Evolutionary conservation across 2,113 vertebrate species (phyloP).

Genomic region (Prolemur simus): DNA sequence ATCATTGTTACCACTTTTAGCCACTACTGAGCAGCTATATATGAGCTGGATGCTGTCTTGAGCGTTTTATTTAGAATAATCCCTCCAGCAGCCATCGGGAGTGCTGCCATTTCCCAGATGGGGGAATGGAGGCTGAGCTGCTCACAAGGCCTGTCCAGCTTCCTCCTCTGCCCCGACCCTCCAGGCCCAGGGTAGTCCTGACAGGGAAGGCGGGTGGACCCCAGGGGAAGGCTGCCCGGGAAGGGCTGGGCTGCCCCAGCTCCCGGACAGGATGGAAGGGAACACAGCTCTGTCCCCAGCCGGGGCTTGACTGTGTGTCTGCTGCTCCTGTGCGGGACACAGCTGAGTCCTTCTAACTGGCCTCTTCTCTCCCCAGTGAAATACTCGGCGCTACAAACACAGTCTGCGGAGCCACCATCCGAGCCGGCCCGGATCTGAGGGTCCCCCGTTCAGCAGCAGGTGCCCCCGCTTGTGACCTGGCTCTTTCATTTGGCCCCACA

Average conservation of each 20-base stretch:
- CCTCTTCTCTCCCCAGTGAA: slow-evolving; percentile 81
- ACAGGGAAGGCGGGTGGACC: background rate
- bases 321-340: background rate
- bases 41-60: background rate
- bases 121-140: background rate
- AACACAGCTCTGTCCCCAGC: background rate
- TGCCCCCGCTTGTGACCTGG: slow-evolving; percentile 70
- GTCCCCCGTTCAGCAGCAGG: background rate
- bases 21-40: background rate
- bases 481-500: slow-evolving; percentile 74
- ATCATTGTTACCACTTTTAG: background rate
- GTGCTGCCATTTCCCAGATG: background rate
- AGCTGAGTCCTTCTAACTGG: background rate
- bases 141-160: background rate
- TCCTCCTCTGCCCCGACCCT: background rate
- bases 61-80: background rate
- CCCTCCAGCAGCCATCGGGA: background rate
- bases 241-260: background rate
- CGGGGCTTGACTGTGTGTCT: too few species aligned
- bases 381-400: slow-evolving; percentile 87
- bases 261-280: too few species aligned
- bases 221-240: background rate
- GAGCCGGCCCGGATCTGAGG: slow-evolving; percentile 77
- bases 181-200: background rate
- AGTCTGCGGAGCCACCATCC: slow-evolving; percentile 85